Conservation (phyloP, 1,140 invertebrate genomes). For the Propsilocerus akamusi region DNA sequence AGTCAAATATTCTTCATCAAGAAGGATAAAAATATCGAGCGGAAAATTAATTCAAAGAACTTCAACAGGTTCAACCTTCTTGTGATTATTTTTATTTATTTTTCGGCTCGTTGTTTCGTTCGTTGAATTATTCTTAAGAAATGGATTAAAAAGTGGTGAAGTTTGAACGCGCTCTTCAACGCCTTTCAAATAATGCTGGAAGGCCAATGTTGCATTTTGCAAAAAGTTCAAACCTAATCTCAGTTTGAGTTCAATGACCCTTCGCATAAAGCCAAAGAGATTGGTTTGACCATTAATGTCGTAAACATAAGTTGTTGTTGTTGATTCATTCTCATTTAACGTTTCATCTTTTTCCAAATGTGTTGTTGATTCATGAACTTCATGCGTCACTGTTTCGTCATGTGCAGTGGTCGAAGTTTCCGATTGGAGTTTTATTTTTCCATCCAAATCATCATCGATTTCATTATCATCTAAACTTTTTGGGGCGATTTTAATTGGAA, state of each 20-base stretch:
- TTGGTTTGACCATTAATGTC: neutral
- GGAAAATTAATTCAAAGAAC: no score
- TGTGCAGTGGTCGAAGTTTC: neutral
- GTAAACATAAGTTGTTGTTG: neutral
- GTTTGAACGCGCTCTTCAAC: neutral
- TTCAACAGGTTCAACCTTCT: neutral
- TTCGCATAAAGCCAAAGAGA: slow-evolving; percentile 6
- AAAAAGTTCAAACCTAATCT: slow-evolving; percentile 8
- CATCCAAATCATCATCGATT: neutral
- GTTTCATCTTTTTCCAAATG: neutral
- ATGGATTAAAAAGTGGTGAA: neutral
- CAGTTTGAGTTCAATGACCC: slow-evolving; percentile 7
- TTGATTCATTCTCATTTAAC: neutral
- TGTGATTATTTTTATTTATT: neutral
- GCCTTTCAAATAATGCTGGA: neutral
- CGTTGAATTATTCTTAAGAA: neutral
- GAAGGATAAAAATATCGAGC: neutral
- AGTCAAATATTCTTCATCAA: no score
- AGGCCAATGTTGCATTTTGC: slow-evolving; percentile 5
- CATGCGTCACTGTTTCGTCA: neutral
- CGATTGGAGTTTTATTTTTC: neutral
- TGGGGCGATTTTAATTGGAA: neutral
- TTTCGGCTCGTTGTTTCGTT: neutral
- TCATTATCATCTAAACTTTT: slow-evolving; percentile 5
- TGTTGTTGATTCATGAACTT: neutral